A percentile compares a stretch with the other conserved stretches of the same genome.
phyloP scores from a whole-genome alignment of 2,113 vertebrate species.

The Lophochroa leadbeateri region DNA sequence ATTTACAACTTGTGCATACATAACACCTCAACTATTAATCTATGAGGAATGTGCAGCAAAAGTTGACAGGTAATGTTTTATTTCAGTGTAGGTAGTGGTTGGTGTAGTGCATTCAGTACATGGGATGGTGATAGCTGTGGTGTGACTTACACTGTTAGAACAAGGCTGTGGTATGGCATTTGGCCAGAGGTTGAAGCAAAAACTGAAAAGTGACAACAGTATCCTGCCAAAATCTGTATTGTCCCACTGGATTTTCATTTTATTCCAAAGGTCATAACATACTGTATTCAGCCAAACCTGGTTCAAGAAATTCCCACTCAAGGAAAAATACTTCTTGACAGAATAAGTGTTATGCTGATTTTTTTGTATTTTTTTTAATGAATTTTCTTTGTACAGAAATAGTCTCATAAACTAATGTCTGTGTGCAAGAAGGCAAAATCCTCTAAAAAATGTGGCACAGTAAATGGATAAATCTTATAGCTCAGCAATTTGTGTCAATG shows the following conservation, averaged over 20 bases:
- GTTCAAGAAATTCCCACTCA: constrained; percentile 28
- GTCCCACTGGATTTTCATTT: constrained; percentile 30
- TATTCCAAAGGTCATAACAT: constrained; percentile 43
- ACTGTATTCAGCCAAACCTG: neutral
- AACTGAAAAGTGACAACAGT: constrained; percentile 16
- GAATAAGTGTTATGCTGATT: constrained; percentile 5
- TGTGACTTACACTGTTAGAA: constrained; percentile 13
- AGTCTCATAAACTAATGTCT: neutral
- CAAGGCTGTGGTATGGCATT: constrained; percentile 28
- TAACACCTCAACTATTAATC: neutral
- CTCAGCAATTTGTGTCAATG: constrained; percentile 21
- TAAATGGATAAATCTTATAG: constrained; percentile 25
- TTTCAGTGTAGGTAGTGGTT: neutral
- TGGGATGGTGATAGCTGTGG: neutral
- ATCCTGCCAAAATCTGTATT: constrained; percentile 51
- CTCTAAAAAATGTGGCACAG: neutral
- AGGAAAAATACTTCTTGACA: constrained; percentile 39
- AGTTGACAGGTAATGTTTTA: constrained; percentile 31
- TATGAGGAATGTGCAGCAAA: neutral
- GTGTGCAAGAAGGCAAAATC: constrained; percentile 1
- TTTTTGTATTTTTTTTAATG: neutral
- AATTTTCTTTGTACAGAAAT: neutral
- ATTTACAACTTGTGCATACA: neutral
- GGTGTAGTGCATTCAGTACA: neutral
- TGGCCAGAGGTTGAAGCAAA: constrained; percentile 26